Conservation (phyloP, 1,140 invertebrate species). For the Rhopalosiphum maidis region DNA sequence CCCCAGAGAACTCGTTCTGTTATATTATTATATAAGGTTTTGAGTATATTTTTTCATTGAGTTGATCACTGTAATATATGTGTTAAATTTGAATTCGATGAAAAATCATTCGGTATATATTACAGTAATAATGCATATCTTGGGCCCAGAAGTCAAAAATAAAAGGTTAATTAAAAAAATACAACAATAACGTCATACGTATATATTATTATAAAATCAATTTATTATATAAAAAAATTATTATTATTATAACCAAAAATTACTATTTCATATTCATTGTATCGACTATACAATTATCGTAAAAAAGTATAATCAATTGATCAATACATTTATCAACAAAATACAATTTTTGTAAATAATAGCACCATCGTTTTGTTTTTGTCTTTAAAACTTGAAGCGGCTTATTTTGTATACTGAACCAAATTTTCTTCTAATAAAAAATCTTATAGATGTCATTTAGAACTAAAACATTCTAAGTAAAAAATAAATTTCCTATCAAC, state of each 20-base stretch:
- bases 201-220: neutral
- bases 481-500: too few species aligned
- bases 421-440: too few species aligned
- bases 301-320: too few species aligned
- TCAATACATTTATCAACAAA: too few species aligned
- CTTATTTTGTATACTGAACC: too few species aligned
- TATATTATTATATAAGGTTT: neutral
- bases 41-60: neutral
- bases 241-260: neutral
- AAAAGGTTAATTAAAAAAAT: neutral
- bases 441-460: too few species aligned
- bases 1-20: neutral
- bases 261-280: too few species aligned
- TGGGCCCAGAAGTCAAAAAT: neutral
- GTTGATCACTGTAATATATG: neutral
- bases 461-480: too few species aligned
- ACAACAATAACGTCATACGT: rapidly evolving
- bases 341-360: too few species aligned
- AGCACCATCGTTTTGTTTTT: too few species aligned
- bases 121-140: neutral
- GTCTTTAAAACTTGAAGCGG: too few species aligned
- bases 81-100: neutral
- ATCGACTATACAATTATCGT: too few species aligned
- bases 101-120: neutral
- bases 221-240: neutral